Evolutionary conservation across 2,888 invertebrate genomes (phyloP), one percentile per base, ranked within the genome.

Genomic region (Eupithecia subfuscata): DNA sequence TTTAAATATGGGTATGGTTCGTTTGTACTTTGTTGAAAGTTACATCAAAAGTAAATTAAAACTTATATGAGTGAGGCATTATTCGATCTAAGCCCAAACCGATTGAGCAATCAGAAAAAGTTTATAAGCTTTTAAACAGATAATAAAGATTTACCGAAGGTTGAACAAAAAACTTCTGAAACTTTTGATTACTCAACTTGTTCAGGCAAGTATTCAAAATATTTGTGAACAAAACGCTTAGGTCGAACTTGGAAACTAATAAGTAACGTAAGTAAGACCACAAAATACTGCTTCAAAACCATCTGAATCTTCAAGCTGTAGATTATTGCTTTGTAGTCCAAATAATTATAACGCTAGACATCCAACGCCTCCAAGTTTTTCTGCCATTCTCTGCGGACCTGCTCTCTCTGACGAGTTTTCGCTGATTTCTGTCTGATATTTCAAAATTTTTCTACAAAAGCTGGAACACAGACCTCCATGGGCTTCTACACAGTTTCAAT

Each of bases 241-340:
- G 88, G 90, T 92, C 14, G 91, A 90, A 90, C 88, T 91, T 90
- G 87, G 86, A 92, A 93, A 93, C 91, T 92, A 92, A 92, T 92
- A 93, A 67, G 65, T 65, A 34, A 91, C 90, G 89, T 89, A 92
- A 91, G 65, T 92, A 91, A 88, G 87, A 88, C 88, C 60, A 60
- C 60, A 4, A 7, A 56, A 56, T 56, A 22, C 56, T 56, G 52
- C 8, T 52, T 11, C 22, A 56, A 56, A 60, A 60, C 56, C 25
- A 6, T 1, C 25, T 5, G 6, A 60, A 25, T 60, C 25, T 60
- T 25, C 25, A 60, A 60, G 60, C 60, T 60, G 6, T 14, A 14
- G 6, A 60, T 12, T 60, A 60, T 60, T 25, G 60, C 60, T 60
- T 60, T 25, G 25, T 25, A 25, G 14, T 60, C 6, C 0, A 60